phyloP scores from a whole-genome alignment of 2,888 invertebrate genomes.

The Crepidodera aurea region DNA sequence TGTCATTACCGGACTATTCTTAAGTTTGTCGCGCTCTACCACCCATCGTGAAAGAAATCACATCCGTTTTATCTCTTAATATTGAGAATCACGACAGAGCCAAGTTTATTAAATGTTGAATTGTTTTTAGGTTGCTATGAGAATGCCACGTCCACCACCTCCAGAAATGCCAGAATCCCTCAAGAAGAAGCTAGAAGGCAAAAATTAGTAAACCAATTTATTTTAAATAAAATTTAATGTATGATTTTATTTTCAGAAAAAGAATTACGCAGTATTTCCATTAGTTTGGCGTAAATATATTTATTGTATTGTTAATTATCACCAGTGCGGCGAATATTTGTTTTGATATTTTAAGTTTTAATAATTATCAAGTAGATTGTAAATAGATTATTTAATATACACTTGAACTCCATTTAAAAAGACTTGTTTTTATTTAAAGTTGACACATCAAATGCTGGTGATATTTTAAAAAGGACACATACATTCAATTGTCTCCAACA shows the following conservation, averaged over 20 bases:
- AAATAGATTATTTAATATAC: constrained; percentile 44
- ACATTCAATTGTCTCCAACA: neutral
- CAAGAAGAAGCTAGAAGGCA: constrained; percentile 72
- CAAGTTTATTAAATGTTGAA: neutral
- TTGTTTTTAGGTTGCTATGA: constrained; percentile 67
- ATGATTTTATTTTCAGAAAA: constrained; percentile 25
- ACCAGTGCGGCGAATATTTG: constrained; percentile 15
- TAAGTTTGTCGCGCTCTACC: no score
- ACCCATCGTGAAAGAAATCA: no score
- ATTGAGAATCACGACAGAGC: no score
- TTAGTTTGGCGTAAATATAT: constrained; percentile 23
- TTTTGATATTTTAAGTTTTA: constrained; percentile 39
- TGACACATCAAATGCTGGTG: neutral
- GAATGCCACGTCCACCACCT: constrained; percentile 94
- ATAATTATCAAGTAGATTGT: constrained; percentile 42
- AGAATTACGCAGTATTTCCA: constrained; percentile 43
- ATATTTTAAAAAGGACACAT: neutral
- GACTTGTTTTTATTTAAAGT: neutral
- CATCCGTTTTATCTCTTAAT: no score
- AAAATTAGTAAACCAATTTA: constrained; percentile 32
- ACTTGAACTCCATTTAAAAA: constrained; percentile 18
- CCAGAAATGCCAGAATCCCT: constrained; percentile 95
- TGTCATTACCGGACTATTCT: no score
- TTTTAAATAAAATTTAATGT: constrained; percentile 18
- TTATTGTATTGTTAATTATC: constrained; percentile 16